Evolutionary conservation across 2,888 invertebrate genomes (phyloP).

Genomic region (Epicampocera succincta): DNA sequence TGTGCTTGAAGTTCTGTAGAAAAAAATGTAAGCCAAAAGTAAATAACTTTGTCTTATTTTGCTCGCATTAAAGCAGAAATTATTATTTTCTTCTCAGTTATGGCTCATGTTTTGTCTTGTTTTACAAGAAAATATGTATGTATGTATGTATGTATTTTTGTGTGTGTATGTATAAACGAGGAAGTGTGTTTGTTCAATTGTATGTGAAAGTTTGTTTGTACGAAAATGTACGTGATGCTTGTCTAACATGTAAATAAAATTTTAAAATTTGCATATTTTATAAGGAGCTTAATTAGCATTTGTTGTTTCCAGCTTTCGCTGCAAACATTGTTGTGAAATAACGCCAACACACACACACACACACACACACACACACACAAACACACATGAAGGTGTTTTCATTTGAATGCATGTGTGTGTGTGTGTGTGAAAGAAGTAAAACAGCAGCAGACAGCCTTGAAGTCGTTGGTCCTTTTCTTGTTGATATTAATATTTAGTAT

Average conservation of each 20-base stretch:
- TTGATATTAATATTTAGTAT: constrained; percentile 25
- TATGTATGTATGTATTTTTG: too few species aligned
- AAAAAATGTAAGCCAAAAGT: constrained; percentile 18
- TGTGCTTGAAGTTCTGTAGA: background rate
- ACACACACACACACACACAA: background rate
- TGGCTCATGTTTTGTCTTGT: background rate
- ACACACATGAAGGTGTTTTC: background rate
- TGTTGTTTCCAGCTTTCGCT: constrained; percentile 11
- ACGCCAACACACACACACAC: background rate
- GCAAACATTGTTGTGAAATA: background rate
- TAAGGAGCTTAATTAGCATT: constrained; percentile 61
- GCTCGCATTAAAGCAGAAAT: constrained; percentile 12
- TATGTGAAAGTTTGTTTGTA: background rate
- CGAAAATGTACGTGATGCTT: constrained; percentile 25
- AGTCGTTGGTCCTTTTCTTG: background rate
- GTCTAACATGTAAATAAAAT: constrained; percentile 61
- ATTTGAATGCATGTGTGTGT: background rate
- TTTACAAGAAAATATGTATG: background rate
- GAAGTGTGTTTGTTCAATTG: background rate
- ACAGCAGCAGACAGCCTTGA: constrained; percentile 4
- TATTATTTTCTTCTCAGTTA: constrained; percentile 31
- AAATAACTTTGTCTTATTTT: constrained; percentile 25
- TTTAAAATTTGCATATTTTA: constrained; percentile 67
- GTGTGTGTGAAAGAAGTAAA: background rate
- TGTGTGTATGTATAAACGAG: too few species aligned